Conservation (phyloP, 2,113 vertebrate species). For the Pavo muticus region DNA sequence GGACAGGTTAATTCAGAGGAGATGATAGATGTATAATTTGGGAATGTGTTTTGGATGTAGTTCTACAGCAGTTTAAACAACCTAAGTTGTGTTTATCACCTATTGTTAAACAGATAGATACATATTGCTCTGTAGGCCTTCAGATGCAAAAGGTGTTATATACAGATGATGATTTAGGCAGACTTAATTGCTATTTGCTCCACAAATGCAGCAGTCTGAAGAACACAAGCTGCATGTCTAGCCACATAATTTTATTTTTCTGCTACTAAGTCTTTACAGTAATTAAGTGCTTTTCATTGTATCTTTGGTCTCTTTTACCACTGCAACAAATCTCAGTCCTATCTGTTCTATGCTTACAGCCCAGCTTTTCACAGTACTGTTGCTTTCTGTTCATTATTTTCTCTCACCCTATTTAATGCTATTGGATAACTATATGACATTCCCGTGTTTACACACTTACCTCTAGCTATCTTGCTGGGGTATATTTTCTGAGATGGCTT, state of each 20-base stretch:
- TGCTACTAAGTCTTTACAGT: neutral
- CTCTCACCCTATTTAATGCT: neutral
- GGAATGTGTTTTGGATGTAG: neutral
- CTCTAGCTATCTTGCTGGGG: constrained; percentile 92
- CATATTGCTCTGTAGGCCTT: neutral
- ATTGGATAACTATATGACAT: neutral
- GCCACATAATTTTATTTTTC: neutral
- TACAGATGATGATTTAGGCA: neutral
- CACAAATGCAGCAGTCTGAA: neutral
- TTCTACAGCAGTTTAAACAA: neutral
- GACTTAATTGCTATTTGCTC: neutral
- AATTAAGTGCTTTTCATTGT: neutral
- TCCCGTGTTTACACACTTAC: constrained; percentile 73
- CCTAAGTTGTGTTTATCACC: neutral
- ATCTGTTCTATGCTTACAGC: neutral
- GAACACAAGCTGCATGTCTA: neutral
- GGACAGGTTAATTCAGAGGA: neutral
- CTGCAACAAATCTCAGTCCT: neutral
- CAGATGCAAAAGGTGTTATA: neutral
- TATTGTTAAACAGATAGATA: neutral
- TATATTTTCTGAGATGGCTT: constrained; percentile 91
- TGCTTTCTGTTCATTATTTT: neutral
- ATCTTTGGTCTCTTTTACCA: neutral
- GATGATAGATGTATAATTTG: neutral
- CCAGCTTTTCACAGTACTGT: neutral